Evolutionary conservation across 2,888 invertebrate genomes (phyloP).

Genomic region (Cordylochernes scorpioides): DNA sequence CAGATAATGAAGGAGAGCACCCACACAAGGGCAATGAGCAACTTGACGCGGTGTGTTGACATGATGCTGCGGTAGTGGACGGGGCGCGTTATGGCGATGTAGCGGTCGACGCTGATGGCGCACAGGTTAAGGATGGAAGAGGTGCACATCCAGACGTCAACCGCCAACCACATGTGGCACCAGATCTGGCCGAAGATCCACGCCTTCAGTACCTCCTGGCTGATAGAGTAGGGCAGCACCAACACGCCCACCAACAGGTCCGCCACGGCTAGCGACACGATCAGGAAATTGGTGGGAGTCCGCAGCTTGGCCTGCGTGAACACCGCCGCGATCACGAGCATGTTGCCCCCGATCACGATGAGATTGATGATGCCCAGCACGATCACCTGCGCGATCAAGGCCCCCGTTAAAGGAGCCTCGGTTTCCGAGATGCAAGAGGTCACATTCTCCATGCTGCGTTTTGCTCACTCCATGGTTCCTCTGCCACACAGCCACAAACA

Average conservation of each 20-base stretch:
- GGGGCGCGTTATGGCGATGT: slow-evolving; percentile 83
- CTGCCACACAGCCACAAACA: no score
- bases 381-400: slow-evolving; percentile 11
- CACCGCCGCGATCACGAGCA: slow-evolving; percentile 71
- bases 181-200: slow-evolving; percentile 89
- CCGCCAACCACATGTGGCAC: slow-evolving; percentile 86
- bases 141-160: slow-evolving; percentile 97
- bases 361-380: slow-evolving; percentile 39
- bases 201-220: slow-evolving; percentile 55
- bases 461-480: no score
- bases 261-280: slow-evolving; percentile 81
- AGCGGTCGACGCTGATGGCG: slow-evolving; percentile 57
- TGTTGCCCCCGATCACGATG: slow-evolving; percentile 68
- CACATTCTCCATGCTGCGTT: no score
- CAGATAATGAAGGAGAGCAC: slow-evolving; percentile 66
- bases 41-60: slow-evolving; percentile 50
- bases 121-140: slow-evolving; percentile 77
- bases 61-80: slow-evolving; percentile 74
- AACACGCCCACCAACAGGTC: slow-evolving; percentile 82
- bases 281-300: slow-evolving; percentile 84
- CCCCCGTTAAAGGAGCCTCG: no score
- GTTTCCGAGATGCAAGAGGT: no score
- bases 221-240: slow-evolving; percentile 80
- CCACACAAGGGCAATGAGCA: slow-evolving; percentile 69
- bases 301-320: slow-evolving; percentile 66